Evolutionary conservation across 92 coral and sea anemone genomes (phyloP), one percentile per base, ranked within the genome.

Genomic region (Montipora capitata): DNA sequence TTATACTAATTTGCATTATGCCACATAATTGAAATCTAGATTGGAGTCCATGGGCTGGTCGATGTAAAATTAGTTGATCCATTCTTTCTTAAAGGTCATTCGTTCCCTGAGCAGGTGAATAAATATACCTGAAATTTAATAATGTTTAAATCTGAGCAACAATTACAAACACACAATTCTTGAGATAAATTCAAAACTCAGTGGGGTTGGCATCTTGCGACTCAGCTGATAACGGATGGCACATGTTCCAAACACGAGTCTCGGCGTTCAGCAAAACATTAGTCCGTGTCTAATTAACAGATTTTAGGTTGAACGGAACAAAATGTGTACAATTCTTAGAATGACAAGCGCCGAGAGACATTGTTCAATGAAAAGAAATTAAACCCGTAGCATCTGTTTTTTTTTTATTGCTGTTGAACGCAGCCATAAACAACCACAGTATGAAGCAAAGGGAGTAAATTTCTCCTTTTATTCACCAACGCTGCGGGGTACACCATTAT

Each of bases 351-450:
- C 35, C 35, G 35, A 27, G 15, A 62, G 59, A 39, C 61, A 78
- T 78, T 78, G 59, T 65, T 65, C 15, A 65, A 79, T 18, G 42
- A 40, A 27, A 44, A 65, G 51, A 51, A 79, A 44, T 43, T 44
- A 2, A 68, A 79, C 18, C 56, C 49, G 84, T 44, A 64, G 73
- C 84, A 79, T 79, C 84, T 79, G 84, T 52, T 68, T 44, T 69
- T 44, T 69, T 68, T 81, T 54, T n/a, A 10, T 67, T 69, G 35
- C 35, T 51, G 52, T 52, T 69, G 77, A 68, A 68, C 38, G 45
- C 14, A 54, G n/a, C 51, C 67, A 27, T 40, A 81, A 69, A 81
- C 76, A 81, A 41, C 85, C 85, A 39, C 85, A 80, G 85, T 73
- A 40, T 51, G 77, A 17, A 51, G 85, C 48, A 52, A 68, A 51